A percentile compares a stretch with the other conserved stretches of the same genome.
These are phyloP conservation scores for Herminia tarsipennalis DNA, from an alignment of 2,888 invertebrate genomes.

Conservation along the genomic window DNA sequence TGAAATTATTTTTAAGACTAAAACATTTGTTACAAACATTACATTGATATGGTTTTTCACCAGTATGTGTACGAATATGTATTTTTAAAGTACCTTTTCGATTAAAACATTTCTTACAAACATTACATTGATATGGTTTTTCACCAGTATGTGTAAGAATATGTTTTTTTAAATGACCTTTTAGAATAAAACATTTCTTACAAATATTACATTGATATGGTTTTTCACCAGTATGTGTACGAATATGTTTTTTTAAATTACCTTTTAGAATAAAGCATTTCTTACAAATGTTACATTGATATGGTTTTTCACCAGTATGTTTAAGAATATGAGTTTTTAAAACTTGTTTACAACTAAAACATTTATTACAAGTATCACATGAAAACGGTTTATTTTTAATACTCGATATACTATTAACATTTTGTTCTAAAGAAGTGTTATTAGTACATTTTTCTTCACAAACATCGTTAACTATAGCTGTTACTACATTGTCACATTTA, in stretches of 20 bases:
- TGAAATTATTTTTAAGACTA: neutral
- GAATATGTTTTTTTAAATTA: neutral
- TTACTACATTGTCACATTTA: neutral
- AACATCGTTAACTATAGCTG: neutral
- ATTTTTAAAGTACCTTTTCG: neutral
- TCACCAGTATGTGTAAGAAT: neutral
- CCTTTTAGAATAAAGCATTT: neutral
- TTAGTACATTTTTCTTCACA: neutral
- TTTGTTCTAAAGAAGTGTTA: neutral
- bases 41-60: neutral
- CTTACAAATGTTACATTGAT: neutral
- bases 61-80: neutral
- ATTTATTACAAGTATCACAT: slow-evolving; percentile 11
- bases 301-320: neutral
- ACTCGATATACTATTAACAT: neutral
- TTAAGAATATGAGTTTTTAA: neutral
- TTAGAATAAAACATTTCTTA: neutral
- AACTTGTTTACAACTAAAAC: neutral
- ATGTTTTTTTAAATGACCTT: neutral
- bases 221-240: neutral
- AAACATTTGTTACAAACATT: neutral
- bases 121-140: neutral
- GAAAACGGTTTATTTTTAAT: slow-evolving; percentile 1
- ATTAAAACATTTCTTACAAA: neutral
- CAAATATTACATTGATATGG: neutral